Evolutionary conservation across 2,113 vertebrate species (phyloP), one percentile per base, ranked within the genome.

Genomic region (Apodemus speciosus): DNA sequence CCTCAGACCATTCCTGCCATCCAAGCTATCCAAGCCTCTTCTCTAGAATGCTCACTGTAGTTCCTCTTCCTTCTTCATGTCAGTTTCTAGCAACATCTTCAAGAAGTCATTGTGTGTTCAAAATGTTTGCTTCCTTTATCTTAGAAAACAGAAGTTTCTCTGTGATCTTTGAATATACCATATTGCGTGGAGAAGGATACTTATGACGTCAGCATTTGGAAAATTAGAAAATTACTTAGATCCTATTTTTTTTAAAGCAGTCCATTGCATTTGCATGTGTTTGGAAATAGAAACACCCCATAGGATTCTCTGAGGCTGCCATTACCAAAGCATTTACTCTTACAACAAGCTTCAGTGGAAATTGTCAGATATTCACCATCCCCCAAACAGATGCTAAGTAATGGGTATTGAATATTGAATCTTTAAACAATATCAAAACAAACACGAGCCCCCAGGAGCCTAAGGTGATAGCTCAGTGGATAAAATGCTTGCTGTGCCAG

Each of bases 381-480:
- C 88, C 85, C 35, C 73, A 62, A 89, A 35, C 72, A 93, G 58
- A 79, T 89, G 16, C 51, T 90, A 93, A 90, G 46, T 43, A 85
- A 51, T 40, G 25, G 27, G 2, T 72, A 91, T 49, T 85, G 46
- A 91, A 60, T 32, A 89, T 73, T 83, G 71, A 20, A 58, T n/a
- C 79, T 81, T 89, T 49, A 23, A 89, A 90, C 35, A 73, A 85
- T 91, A 87, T 35, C 53, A 62, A 80, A 64, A 38, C 53, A 84
- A 62, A 62, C 16, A 85, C 18, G 14, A 68, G 20, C 15, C 21
- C 58, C 15, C 30, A 46, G 9, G 40, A 66, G 40, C 27, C 16
- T 35, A 46, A 46, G 40, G 40, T 21, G 38, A 46, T 64, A 30
- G 27, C 58, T 64, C 58, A 64, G 40, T 43, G 80, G 14, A 15